Conservation (phyloP, 2,888 invertebrate genomes). For the Diabrotica balteata region DNA sequence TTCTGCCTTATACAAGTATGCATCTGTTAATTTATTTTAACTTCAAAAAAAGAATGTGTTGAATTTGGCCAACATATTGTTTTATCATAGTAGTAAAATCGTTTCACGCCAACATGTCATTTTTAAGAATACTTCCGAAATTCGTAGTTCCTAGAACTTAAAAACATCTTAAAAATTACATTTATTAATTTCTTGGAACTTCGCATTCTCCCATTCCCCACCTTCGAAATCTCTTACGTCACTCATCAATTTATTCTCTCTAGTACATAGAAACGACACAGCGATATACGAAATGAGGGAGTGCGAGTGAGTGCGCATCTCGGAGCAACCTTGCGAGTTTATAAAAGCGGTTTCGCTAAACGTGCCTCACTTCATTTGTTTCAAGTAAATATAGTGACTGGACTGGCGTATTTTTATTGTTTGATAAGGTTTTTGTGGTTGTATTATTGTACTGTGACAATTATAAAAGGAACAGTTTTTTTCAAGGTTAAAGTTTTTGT, state of each 20-base stretch:
- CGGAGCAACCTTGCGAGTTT: constrained; percentile 33
- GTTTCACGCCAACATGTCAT: too few species aligned
- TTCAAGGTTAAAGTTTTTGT: constrained; percentile 10
- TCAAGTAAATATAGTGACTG: constrained; percentile 27
- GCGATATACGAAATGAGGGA: not conserved
- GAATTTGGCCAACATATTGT: too few species aligned
- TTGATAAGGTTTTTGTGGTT: constrained; percentile 17
- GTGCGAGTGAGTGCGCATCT: constrained; percentile 27
- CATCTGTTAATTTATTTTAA: too few species aligned
- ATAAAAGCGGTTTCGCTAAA: constrained; percentile 36
- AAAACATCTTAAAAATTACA: constrained; percentile 15
- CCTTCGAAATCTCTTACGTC: constrained; percentile 21
- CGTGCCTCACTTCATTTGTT: constrained; percentile 32
- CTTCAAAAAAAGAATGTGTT: too few species aligned
- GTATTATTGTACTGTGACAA: constrained; percentile 3
- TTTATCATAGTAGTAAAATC: too few species aligned
- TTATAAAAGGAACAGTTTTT: constrained; percentile 11
- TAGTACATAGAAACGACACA: constrained; percentile 15
- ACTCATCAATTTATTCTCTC: constrained; percentile 27
- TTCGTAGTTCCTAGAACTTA: constrained; percentile 16
- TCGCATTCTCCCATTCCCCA: constrained; percentile 15
- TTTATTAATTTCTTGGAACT: constrained; percentile 28
- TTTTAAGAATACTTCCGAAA: constrained; percentile 20
- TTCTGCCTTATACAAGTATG: too few species aligned
- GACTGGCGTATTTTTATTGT: constrained; percentile 13